Conservation (phyloP, 2,113 vertebrate species). For the Orcinus orca region DNA sequence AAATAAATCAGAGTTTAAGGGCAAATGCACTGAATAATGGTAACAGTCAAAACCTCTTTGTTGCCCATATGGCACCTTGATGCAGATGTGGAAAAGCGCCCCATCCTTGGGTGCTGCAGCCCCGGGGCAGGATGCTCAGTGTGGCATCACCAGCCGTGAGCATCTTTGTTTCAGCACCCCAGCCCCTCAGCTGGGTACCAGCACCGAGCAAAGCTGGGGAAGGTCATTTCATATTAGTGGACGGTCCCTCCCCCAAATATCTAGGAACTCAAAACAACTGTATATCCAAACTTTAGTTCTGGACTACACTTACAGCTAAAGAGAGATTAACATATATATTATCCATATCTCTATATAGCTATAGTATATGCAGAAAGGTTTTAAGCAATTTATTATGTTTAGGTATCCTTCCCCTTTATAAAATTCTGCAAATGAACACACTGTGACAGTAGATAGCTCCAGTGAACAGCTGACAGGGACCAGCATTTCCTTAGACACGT, state of each 20-base stretch:
- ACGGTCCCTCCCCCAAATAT: not conserved
- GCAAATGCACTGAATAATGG: not conserved
- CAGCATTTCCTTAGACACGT: not conserved
- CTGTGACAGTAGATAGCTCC: not conserved
- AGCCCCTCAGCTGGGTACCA: no score
- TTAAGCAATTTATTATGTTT: not conserved
- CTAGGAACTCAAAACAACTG: not conserved
- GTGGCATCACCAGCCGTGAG: no score
- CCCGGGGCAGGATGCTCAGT: rapidly evolving
- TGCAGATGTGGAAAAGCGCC: not conserved
- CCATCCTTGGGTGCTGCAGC: no score
- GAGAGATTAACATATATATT: not conserved
- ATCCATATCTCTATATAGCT: not conserved
- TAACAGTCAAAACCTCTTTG: not conserved
- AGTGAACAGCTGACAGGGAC: not conserved
- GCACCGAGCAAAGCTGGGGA: rapidly evolving
- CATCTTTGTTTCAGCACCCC: not conserved
- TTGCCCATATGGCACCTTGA: not conserved
- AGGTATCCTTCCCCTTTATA: not conserved
- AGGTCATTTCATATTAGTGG: not conserved
- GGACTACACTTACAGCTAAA: not conserved
- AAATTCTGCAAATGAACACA: not conserved
- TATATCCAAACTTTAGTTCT: not conserved
- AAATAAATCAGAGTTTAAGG: not conserved
- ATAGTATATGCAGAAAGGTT: not conserved